Conservation (phyloP, 2,888 invertebrate genomes). For the Synergus umbraculus region DNA sequence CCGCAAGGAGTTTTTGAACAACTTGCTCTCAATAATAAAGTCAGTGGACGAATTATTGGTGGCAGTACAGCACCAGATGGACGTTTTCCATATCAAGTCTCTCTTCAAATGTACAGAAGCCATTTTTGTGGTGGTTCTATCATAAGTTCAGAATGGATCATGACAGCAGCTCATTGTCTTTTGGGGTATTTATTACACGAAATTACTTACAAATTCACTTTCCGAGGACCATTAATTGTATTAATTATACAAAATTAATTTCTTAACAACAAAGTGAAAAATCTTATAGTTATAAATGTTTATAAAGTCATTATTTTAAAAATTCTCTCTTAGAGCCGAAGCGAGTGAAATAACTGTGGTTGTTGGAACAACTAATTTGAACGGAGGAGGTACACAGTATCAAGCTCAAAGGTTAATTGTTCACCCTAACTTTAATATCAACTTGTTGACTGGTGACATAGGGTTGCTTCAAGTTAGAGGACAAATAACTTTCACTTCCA, state of each 20-base stretch:
- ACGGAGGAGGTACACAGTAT: background rate
- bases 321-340: constrained; percentile 51
- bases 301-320: constrained; percentile 54
- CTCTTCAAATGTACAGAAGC: constrained; percentile 77
- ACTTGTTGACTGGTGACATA: constrained; percentile 60
- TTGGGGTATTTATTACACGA: constrained; percentile 71
- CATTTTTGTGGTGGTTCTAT: constrained; percentile 80
- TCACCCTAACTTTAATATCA: background rate
- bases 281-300: too few relatives aligned
- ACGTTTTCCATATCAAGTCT: constrained; percentile 78
- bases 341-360: background rate
- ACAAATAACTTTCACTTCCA: constrained; percentile 67
- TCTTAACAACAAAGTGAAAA: background rate
- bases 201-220: background rate
- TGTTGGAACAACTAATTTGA: background rate
- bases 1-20: background rate
- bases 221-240: too few relatives aligned
- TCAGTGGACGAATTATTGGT: constrained; percentile 63
- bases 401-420: background rate
- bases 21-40: constrained; percentile 7
- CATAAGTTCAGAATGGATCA: constrained; percentile 77
- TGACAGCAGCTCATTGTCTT: constrained; percentile 79
- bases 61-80: constrained; percentile 78
- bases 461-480: constrained; percentile 69
- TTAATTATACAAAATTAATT: background rate